phyloP scores from a whole-genome alignment of 2,113 vertebrate species.

The Brienomyrus brachyistius region DNA sequence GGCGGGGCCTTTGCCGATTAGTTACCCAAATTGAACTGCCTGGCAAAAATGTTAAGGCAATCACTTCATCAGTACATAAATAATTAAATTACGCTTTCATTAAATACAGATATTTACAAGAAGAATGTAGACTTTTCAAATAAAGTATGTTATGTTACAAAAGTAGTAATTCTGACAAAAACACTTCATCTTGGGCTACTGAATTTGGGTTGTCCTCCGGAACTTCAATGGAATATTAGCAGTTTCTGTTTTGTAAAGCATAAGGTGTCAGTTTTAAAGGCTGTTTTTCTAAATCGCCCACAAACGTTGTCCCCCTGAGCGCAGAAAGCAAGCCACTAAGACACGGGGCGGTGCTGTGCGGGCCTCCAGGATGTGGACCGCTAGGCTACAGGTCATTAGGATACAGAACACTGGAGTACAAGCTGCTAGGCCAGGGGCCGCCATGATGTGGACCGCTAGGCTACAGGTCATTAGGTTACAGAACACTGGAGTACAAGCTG shows the following conservation, averaged over 20 bases:
- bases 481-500: no score
- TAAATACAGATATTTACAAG: not conserved
- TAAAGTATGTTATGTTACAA: not conserved
- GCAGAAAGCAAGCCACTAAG: not conserved
- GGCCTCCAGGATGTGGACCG: not conserved
- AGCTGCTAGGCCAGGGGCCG: no score
- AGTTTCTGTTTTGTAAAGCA: not conserved
- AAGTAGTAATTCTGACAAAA: not conserved
- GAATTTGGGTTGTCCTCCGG: not conserved
- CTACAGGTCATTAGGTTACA: no score
- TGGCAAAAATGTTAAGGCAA: not conserved
- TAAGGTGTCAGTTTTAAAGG: not conserved
- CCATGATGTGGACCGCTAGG: no score
- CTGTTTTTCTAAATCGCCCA: not conserved
- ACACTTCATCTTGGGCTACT: not conserved
- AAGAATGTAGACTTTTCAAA: constrained; percentile 1
- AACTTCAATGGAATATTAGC: not conserved
- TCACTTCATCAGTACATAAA: constrained; percentile 56
- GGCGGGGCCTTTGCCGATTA: constrained; percentile 35
- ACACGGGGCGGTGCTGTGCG: not conserved
- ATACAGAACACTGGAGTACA: no score
- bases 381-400: no score
- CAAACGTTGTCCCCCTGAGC: not conserved
- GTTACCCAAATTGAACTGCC: constrained; percentile 42
- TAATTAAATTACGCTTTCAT: constrained; percentile 3